Conservation (phyloP, 1,140 invertebrate genomes). For the Lucilia sericata region DNA sequence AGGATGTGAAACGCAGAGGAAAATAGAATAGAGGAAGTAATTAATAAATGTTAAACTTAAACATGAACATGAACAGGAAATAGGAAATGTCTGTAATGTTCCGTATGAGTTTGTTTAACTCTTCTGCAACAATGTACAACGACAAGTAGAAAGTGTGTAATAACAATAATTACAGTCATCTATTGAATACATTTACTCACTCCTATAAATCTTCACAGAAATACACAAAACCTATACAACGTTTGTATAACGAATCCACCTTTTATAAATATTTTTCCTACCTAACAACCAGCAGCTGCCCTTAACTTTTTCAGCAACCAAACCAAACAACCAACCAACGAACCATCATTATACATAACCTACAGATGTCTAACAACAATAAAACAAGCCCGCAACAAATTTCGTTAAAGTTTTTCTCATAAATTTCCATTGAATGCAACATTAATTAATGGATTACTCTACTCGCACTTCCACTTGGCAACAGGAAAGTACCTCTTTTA, state of each 20-base stretch:
- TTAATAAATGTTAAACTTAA: constrained; percentile 42
- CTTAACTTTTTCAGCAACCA: not conserved
- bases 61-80: constrained; percentile 34
- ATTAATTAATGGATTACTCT: constrained; percentile 40
- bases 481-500: not conserved
- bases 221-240: not conserved
- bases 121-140: constrained; percentile 16
- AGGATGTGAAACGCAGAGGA: not conserved
- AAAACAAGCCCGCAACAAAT: constrained; percentile 28
- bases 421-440: constrained; percentile 40
- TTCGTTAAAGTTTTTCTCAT: constrained; percentile 37
- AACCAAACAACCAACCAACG: not conserved
- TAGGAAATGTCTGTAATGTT: constrained; percentile 41
- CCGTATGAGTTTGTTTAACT: constrained; percentile 38
- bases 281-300: not conserved
- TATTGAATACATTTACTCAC: not conserved
- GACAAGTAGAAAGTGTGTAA: constrained; percentile 12
- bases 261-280: not conserved
- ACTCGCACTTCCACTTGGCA: constrained; percentile 5
- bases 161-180: constrained; percentile 19
- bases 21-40: constrained; percentile 34
- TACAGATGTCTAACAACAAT: constrained; percentile 28
- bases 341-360: not conserved
- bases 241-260: not conserved
- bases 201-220: too few relatives aligned